Evolutionary conservation across 2,888 invertebrate species (phyloP), one percentile per base, ranked within the genome.

Genomic region (Neria commutata): DNA sequence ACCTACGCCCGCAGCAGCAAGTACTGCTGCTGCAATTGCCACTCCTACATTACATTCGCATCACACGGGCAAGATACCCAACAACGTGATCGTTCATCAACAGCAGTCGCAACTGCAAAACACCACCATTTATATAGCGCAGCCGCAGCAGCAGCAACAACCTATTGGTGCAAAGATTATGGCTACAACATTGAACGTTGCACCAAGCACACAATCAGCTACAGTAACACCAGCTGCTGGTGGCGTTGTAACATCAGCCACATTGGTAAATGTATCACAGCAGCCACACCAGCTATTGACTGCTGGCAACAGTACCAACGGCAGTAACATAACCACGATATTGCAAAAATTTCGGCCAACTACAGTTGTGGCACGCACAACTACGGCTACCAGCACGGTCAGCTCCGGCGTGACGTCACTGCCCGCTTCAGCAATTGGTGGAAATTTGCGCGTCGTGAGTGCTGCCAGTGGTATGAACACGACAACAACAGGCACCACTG

Each of bases 91-190:
- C 17, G 10, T 25, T 11, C 48, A 29, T 5, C 33, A 19, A 26
- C 49, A 1, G 17, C 10, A 42, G 37, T n/a, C 37, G 51, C 0
- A 33, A 55, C 25, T 58, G 10, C 40, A 53, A 6, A 57, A 60
- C 16, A 17, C 53, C 3, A 56, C 57, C 10, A 58, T 60, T n/a
- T 61, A 49, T 33, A 61, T 61, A 10, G 26, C 58, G n/a, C 56
- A 63, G 52, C 17, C 48, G 80, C 83, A 3, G 81, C 55, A 63
- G 46, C 26, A 48, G 80, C 83, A 3, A 81, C 84, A 1, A n/a
- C n/a, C n/a, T n/a, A n/a, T n/a, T n/a, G n/a, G n/a, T n/a, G n/a
- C n/a, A n/a, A n/a, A n/a, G n/a, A n/a, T n/a, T n/a, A n/a, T n/a
- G n/a, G n/a, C n/a, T n/a, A n/a, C n/a, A n/a, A 37, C 4, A 48